Evolutionary conservation across 1,140 invertebrate genomes (phyloP).

Genomic region (Vanessa tameamea): DNA sequence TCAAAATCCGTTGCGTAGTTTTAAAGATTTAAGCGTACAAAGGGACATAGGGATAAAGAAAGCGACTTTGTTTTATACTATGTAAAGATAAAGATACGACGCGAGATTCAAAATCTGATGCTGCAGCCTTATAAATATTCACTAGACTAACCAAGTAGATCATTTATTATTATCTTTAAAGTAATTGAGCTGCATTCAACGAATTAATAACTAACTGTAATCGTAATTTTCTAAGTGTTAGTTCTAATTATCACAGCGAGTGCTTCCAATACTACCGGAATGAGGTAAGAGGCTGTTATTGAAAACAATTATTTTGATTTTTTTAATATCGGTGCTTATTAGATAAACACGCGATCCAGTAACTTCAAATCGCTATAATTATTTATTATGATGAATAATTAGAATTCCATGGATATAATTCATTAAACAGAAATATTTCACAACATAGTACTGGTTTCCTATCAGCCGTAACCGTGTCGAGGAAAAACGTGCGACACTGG

Average conservation of each 20-base stretch:
- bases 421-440: conserved; percentile 48
- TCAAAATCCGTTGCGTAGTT: too few species aligned
- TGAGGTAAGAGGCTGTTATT: neutral
- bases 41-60: too few species aligned
- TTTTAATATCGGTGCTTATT: neutral
- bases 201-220: neutral
- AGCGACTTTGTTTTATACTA: too few species aligned
- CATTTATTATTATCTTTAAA: neutral
- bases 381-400: neutral
- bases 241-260: neutral
- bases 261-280: neutral
- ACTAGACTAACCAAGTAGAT: neutral
- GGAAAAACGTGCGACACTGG: conserved; percentile 74
- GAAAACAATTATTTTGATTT: neutral
- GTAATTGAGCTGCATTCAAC: neutral
- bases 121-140: neutral
- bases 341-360: neutral
- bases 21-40: too few species aligned
- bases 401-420: neutral
- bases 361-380: neutral
- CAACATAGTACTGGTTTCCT: conserved; percentile 59
- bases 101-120: too few species aligned
- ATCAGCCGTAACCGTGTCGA: conserved; percentile 68
- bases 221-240: neutral
- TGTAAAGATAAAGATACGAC: too few species aligned